These are phyloP conservation scores for Melinaea marsaeus DNA, from an alignment of 2,888 invertebrate species.

Conservation along the genomic window DNA sequence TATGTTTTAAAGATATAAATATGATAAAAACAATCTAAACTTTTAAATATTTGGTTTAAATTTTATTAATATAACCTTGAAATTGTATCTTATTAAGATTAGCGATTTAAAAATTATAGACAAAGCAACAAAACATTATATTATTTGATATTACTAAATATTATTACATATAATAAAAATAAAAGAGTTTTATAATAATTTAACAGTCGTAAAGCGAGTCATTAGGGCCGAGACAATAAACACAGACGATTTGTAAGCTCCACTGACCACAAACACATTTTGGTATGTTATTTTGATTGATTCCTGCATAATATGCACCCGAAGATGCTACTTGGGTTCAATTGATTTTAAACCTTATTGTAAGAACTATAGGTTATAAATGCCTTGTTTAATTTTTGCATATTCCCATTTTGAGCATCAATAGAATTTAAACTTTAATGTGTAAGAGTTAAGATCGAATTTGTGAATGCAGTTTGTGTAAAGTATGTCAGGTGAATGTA, in stretches of 20 bases:
- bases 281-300: conserved; percentile 49
- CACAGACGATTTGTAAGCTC: conserved; percentile 53
- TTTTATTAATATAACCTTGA: too few relatives aligned
- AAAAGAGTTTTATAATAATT: conserved; percentile 12
- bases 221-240: conserved; percentile 51
- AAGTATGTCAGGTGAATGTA: conserved; percentile 42
- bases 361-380: conserved; percentile 13
- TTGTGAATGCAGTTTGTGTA: conserved; percentile 36
- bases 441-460: conserved; percentile 31
- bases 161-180: not conserved
- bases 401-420: conserved; percentile 27
- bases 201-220: conserved; percentile 36
- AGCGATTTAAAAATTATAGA: too few relatives aligned
- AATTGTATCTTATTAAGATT: too few relatives aligned
- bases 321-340: conserved; percentile 31
- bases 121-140: too few relatives aligned
- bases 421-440: conserved; percentile 15
- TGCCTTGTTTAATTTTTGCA: conserved; percentile 16
- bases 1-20: too few relatives aligned
- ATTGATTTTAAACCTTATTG: conserved; percentile 34
- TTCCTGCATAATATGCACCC: conserved; percentile 50
- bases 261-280: conserved; percentile 45
- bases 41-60: too few relatives aligned
- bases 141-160: too few relatives aligned
- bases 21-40: too few relatives aligned